phyloP scores from a whole-genome alignment of 1,140 invertebrate species.

The Cryptotermes secundus region DNA sequence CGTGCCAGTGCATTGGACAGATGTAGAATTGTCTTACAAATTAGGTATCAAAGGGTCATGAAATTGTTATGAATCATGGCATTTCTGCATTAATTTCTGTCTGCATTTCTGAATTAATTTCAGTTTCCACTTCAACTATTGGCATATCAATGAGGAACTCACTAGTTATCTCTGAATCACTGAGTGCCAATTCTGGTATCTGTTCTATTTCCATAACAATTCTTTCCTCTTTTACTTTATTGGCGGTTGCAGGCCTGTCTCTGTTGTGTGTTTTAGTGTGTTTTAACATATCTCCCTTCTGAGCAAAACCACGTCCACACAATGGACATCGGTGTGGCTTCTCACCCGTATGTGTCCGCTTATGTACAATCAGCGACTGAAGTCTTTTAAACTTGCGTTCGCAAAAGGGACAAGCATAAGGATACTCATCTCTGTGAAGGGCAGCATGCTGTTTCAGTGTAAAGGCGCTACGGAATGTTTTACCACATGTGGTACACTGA shows the following conservation, averaged over 20 bases:
- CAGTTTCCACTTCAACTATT: conserved; percentile 33
- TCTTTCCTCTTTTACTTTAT: conserved; percentile 21
- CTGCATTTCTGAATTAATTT: conserved; percentile 29
- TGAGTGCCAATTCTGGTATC: conserved; percentile 26
- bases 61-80: background rate
- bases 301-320: conserved; percentile 49
- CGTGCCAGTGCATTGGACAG: too few species aligned
- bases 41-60: too few species aligned
- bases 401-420: conserved; percentile 33
- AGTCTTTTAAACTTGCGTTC: conserved; percentile 34
- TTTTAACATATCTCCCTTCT: conserved; percentile 48
- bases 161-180: conserved; percentile 32
- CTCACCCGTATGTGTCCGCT: conserved; percentile 41
- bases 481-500: conserved; percentile 27
- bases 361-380: conserved; percentile 34
- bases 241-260: conserved; percentile 13
- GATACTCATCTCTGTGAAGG: conserved; percentile 28
- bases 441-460: conserved; percentile 34
- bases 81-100: conserved; percentile 16
- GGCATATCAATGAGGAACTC: conserved; percentile 34
- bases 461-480: conserved; percentile 23
- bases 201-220: conserved; percentile 30
- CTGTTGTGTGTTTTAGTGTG: conserved; percentile 52
- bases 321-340: conserved; percentile 53
- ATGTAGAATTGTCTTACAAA: too few species aligned